Evolutionary conservation across 2,113 vertebrate genomes (phyloP), one percentile per base, ranked within the genome.

Genomic region (Sceloporus undulatus): DNA sequence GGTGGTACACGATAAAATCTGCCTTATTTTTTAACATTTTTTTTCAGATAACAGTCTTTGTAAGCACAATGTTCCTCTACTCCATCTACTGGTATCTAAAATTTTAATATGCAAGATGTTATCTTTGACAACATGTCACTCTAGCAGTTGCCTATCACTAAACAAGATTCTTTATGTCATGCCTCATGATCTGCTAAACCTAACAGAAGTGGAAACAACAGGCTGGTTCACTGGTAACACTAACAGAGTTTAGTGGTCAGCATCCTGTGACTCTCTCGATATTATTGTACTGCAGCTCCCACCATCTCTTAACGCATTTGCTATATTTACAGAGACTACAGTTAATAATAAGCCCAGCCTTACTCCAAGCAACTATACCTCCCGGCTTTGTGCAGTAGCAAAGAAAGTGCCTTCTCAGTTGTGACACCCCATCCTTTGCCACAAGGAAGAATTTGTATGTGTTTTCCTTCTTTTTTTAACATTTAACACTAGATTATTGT

Each of bases 1-100:
- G 27, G 87, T 82, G 25, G 8, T 82, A 65, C 79, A 92, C 89
- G 40, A 87, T 68, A 83, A 81, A 71, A 9, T 85, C 54, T 65
- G 21, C 14, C 86, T 87, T 76, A 62, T 65, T 48, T 48, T 48
- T 48, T 48, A 48, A 48, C 42, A 48, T 48, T 48, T 48, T 48
- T 92, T 88, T 84, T 40, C 71, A 62, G 59, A 80, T 82, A 73
- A n/a, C 34, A 80, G 34, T 59, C 5, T 0, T 0, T 87, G 13
- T 21, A 86, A 84, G 68, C 82, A 88, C 79, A 84, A 82, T 62
- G 52, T 65, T 80, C 82, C 8, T 79, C 29, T 66, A 78, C 25
- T 70, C 1, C 3, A 3, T 62, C 59, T 4, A 14, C 13, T 18
- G 16, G 68, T n/a, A 38, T 40, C 29, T 84, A 93, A 81, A 48